Evolutionary conservation across 37 sponge, comb jelly and placozoan genomes (phyloP), one percentile per base, ranked within the genome.

Genomic region (Chondrilla cf. caribensis): DNA sequence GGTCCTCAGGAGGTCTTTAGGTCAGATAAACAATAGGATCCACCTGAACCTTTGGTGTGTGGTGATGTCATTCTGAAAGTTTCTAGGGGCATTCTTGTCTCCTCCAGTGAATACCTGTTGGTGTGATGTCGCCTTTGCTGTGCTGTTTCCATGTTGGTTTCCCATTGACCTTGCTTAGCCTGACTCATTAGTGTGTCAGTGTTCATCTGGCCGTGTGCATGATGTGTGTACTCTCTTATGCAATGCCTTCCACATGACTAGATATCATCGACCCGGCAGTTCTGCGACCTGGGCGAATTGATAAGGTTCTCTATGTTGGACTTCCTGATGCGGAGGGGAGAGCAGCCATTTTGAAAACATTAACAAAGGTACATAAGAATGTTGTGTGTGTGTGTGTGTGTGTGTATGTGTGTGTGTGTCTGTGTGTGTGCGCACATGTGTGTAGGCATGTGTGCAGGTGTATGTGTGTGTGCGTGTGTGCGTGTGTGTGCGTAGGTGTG

Each of bases 221-320:
- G n/a, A n/a, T n/a, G n/a, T n/a, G n/a, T n/a, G n/a, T n/a, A n/a
- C 29, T 62, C 11, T 47, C 6, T 14, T 47, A 11, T 47, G 51
- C 51, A 47, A 47, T 47, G 9, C 51, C 11, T 47, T 14, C 51
- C 11, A 47, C 51, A n/a, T 55, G 5, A 58, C 0, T 62, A 95
- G 99, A 99, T 36, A 99, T 96, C 54, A 92, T 99, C 40, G 99
- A 99, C 79, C 93, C 97, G 24, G 99, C 99, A 19, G 68, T 99
- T 5, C 83, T 99, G 75, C 59, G 99, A 43, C 99, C 99, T 36
- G 99, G 99, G 54, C 79, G 99, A 33, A 84, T 99, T 24, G 99
- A 99, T 87, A 96, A 92, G 86, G 73, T 85, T 6, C 87, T 99
- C 43, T 92, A 94, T 66, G 89, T 99, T 26, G 93, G 93, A 2